Evolutionary conservation across 1,140 invertebrate species (phyloP), one percentile per base, ranked within the genome.

Genomic region (Meloidogyne exigua): DNA sequence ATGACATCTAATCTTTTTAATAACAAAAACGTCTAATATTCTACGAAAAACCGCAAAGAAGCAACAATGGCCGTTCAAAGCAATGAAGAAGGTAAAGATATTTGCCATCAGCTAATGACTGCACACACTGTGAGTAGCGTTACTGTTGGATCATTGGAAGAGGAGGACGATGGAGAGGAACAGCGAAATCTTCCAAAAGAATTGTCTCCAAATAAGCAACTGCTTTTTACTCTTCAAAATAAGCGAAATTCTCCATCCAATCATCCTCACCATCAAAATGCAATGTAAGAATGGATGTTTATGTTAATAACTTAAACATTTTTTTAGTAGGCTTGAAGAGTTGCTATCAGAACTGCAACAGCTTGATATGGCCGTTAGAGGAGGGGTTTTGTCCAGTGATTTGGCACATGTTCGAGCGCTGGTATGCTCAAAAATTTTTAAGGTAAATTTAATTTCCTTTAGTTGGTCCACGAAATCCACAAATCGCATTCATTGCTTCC

Each of bases 311-410:
- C 4, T 57, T 57, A 15, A n/a, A 4, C 49, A n/a, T 7, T 57
- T 49, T 49, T n/a, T 57, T n/a, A 57, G 49, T 9, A 57, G 7
- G 7, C 49, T 57, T 57, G 49, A 57, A 57, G 49, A 57, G 5
- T n/a, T 57, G 49, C 49, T 57, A 18, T 57, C 49, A 57, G 49
- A 57, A 57, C 49, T 57, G 49, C 49, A 57, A 57, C 49, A 57
- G 49, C 49, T 57, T 57, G 49, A 57, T 57, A 0, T 57, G 49
- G 49, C 49, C 49, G 49, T 57, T 57, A 57, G 49, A 57, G 49
- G 49, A n/a, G 49, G 49, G n/a, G 49, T n/a, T 57, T 57, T 57
- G 49, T 57, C 49, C 21, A 57, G 18, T 57, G 49, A 57, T 57
- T n/a, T 57, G 49, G 49, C 49, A n/a, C 49, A 57, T 57, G 49